Evolutionary conservation across 2,113 vertebrate genomes (phyloP).

Genomic region (Ammodytes dubius): DNA sequence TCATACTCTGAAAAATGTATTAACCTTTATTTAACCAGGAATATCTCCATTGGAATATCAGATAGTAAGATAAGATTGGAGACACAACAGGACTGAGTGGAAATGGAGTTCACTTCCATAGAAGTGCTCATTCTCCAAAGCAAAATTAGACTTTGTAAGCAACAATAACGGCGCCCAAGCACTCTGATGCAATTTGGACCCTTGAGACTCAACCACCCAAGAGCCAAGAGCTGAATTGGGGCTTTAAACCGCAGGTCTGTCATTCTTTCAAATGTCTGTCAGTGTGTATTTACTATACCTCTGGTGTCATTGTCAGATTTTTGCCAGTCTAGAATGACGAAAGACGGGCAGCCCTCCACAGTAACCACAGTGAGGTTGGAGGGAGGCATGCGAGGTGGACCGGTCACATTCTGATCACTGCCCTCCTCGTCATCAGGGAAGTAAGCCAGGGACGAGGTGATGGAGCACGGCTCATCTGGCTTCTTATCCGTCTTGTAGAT

Average conservation of each 20-base stretch:
- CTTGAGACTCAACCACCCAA: neutral
- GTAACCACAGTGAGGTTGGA: slow-evolving; percentile 96
- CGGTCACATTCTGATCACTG: slow-evolving; percentile 85
- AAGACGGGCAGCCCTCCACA: slow-evolving; percentile 96
- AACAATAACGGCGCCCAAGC: neutral
- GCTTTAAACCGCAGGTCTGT: too few species aligned
- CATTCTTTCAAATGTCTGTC: neutral
- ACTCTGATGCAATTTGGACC: neutral
- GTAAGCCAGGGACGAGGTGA: slow-evolving; percentile 90
- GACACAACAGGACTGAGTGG: neutral
- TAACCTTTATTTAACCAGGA: too few species aligned
- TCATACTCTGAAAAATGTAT: slow-evolving; percentile 88
- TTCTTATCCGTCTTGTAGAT: slow-evolving; percentile 92
- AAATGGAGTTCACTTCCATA: neutral
- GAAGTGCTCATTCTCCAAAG: neutral
- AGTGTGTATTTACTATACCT: slow-evolving; percentile 78
- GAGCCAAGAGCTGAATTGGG: neutral
- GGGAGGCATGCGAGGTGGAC: slow-evolving; percentile 89
- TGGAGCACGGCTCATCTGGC: slow-evolving; percentile 92
- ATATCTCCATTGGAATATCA: neutral
- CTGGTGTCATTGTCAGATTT: slow-evolving; percentile 93
- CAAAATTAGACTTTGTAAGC: neutral
- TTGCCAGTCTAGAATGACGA: slow-evolving; percentile 95
- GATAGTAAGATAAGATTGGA: neutral
- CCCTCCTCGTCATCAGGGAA: slow-evolving; percentile 89